phyloP scores from a whole-genome alignment of 2,113 vertebrate species.

The Dermatemys mawii region DNA sequence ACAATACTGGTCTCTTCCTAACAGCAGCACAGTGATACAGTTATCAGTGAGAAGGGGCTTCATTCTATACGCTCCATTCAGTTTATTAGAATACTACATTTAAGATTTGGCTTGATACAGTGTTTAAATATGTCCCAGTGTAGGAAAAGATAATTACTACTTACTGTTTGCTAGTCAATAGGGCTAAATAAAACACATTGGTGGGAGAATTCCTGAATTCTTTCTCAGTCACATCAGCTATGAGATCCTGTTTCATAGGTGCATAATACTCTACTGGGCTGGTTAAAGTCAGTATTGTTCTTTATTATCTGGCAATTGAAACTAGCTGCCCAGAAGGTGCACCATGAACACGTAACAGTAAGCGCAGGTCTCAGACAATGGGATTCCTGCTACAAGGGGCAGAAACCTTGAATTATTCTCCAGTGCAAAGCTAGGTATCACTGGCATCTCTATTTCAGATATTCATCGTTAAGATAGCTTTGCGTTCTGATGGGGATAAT shows the following conservation, averaged over 20 bases:
- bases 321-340: not conserved
- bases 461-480: fast-evolving
- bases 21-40: not conserved
- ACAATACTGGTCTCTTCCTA: not conserved
- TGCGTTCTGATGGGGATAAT: not conserved
- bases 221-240: not conserved
- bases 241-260: not conserved
- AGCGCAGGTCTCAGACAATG: not conserved
- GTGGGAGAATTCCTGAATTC: not conserved
- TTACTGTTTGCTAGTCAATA: not conserved
- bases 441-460: not conserved
- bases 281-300: not conserved
- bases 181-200: not conserved
- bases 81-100: not conserved
- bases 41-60: not conserved
- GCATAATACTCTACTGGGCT: not conserved
- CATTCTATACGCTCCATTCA: not conserved
- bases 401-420: not conserved
- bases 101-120: not conserved
- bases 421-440: not conserved
- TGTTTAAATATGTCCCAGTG: not conserved
- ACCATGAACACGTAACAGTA: not conserved
- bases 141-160: not conserved
- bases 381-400: not conserved
- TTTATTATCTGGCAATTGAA: not conserved